Conservation (phyloP, 1,140 invertebrate genomes). For the Brachionus rubens region DNA sequence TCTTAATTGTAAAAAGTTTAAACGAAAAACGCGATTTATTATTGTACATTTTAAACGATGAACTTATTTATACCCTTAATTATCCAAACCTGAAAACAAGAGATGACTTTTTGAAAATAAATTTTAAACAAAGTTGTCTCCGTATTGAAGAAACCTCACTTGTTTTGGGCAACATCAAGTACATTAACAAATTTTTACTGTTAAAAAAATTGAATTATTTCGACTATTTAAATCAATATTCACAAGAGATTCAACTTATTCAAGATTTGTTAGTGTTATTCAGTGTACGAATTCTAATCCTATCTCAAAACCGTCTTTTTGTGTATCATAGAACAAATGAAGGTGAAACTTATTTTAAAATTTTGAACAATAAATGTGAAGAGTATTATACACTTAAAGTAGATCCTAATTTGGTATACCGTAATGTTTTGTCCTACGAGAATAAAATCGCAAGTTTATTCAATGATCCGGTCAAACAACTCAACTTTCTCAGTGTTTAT, state of each 20-base stretch:
- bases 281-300: constrained; percentile 6
- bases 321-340: not conserved
- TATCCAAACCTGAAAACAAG: not conserved
- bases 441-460: constrained; percentile 21
- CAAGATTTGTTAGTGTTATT: not conserved
- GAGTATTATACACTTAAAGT: not conserved
- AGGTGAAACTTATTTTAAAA: not conserved
- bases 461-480: not conserved
- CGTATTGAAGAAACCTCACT: not conserved
- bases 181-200: constrained; percentile 1
- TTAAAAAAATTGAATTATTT: constrained; percentile 40
- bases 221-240: constrained; percentile 23
- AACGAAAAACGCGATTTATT: not conserved
- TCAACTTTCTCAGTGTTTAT: constrained; percentile 35
- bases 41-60: not conserved
- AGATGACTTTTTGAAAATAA: not conserved
- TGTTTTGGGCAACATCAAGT: not conserved
- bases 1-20: no score
- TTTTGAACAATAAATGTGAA: constrained; percentile 25
- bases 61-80: not conserved
- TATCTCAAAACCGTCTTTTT: not conserved
- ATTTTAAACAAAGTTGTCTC: not conserved
- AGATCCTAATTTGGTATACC: not conserved
- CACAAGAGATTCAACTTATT: not conserved
- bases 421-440: constrained; percentile 9